These are phyloP conservation scores for Imbricaverruca yamaguchii DNA, from an alignment of 2,888 invertebrate genomes.

Conservation along the genomic window DNA sequence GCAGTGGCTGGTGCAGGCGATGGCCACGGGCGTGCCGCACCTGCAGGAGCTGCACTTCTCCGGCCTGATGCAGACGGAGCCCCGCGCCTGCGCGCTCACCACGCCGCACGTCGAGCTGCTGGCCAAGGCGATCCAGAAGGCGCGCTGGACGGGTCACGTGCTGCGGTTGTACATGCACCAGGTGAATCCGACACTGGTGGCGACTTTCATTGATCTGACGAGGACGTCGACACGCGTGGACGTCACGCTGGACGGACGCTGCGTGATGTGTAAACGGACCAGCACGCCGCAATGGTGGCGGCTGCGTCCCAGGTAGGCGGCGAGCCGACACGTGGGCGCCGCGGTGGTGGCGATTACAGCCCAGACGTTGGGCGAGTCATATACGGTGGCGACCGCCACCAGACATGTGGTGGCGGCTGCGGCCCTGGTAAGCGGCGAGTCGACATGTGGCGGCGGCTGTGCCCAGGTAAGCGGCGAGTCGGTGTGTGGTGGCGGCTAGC, in stretches of 20 bases:
- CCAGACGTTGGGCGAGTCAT: too few species aligned
- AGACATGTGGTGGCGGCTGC: too few species aligned
- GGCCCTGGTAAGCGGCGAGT: too few species aligned
- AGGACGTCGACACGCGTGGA: conserved; percentile 71
- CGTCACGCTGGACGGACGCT: conserved; percentile 81
- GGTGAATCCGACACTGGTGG: conserved; percentile 65
- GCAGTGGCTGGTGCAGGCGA: conserved; percentile 1
- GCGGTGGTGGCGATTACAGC: too few species aligned
- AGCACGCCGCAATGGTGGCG: not conserved
- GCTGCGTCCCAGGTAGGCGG: not conserved
- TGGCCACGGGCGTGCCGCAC: conserved; percentile 15
- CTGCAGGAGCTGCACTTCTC: not conserved
- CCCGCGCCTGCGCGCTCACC: not conserved
- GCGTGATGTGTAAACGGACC: conserved; percentile 54
- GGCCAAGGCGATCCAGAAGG: conserved; percentile 2
- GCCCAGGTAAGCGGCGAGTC: too few species aligned
- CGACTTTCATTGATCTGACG: conserved; percentile 66
- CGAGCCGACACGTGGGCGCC: too few species aligned
- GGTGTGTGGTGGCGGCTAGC: too few species aligned
- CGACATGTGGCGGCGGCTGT: too few species aligned
- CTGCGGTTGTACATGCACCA: not conserved
- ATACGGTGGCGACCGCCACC: too few species aligned
- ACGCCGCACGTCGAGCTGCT: not conserved
- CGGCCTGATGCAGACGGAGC: not conserved
- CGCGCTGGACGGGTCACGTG: not conserved